Conservation (phyloP, 2,888 invertebrate species). For the Trichogramma dendrolimi region DNA sequence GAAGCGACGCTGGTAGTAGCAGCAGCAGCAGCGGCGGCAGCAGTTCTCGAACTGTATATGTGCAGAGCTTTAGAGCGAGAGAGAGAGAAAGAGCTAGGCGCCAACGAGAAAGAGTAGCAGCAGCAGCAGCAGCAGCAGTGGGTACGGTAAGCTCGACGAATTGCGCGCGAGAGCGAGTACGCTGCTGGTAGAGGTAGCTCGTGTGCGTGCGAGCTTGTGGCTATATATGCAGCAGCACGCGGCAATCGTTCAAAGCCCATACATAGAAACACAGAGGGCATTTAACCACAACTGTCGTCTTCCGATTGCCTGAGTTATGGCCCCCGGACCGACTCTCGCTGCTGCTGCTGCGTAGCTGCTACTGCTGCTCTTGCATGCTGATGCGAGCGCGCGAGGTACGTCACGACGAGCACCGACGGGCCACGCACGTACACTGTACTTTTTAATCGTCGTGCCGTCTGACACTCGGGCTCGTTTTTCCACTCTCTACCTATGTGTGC, state of each 20-base stretch:
- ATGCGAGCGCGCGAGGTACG: no score
- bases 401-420: no score
- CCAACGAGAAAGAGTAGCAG: constrained; percentile 19
- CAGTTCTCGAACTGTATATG: constrained; percentile 6
- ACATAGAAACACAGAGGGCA: constrained; percentile 40
- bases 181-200: neutral
- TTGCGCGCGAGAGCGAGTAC: constrained; percentile 16
- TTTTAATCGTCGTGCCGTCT: no score
- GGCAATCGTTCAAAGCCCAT: constrained; percentile 18
- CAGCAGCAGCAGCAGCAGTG: constrained; percentile 1
- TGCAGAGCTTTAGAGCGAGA: neutral
- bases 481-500: no score
- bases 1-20: no score
- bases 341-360: no score
- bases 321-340: neutral
- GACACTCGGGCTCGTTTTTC: no score
- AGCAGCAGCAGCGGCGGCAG: constrained; percentile 7
- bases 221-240: constrained; percentile 14
- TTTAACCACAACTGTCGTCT: constrained; percentile 51
- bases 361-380: no score
- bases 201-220: neutral
- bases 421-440: no score
- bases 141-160: constrained; percentile 5
- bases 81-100: neutral
- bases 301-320: constrained; percentile 45